phyloP scores from a whole-genome alignment of 2,797 vertebrate species.

The Toxotes lorentzi region DNA sequence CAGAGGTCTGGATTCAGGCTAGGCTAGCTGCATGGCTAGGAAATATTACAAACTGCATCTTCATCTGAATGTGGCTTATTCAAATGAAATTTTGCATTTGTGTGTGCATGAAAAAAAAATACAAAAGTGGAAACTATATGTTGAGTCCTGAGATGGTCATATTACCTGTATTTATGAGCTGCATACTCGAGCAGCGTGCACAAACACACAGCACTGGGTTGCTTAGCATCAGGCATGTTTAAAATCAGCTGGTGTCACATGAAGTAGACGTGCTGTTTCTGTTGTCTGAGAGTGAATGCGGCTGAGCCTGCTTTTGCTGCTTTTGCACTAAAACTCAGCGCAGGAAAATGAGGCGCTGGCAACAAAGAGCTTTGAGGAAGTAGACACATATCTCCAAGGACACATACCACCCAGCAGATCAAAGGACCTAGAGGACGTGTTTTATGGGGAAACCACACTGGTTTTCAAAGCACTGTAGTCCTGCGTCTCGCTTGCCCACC shows the following conservation, averaged over 20 bases:
- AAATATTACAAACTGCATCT: not conserved
- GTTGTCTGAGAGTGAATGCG: slow-evolving; percentile 55
- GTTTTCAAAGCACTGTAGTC: slow-evolving; percentile 80
- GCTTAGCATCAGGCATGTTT: slow-evolving; percentile 41
- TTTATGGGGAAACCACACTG: slow-evolving; percentile 83
- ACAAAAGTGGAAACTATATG: not conserved
- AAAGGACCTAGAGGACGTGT: slow-evolving; percentile 81
- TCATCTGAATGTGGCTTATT: not conserved
- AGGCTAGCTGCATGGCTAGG: not conserved
- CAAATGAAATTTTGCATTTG: not conserved
- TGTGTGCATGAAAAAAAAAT: not conserved
- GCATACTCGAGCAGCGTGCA: not conserved
- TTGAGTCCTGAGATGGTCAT: not conserved
- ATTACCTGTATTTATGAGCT: slow-evolving; percentile 20
- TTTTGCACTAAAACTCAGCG: slow-evolving; percentile 62
- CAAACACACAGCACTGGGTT: not conserved
- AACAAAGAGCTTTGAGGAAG: slow-evolving; percentile 82
- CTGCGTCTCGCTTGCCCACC: slow-evolving; percentile 73
- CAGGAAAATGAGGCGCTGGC: slow-evolving; percentile 76
- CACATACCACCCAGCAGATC: slow-evolving; percentile 84
- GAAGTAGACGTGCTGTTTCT: slow-evolving; percentile 41
- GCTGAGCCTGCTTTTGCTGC: slow-evolving; percentile 65
- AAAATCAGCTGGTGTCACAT: slow-evolving; percentile 58
- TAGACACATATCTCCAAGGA: slow-evolving; percentile 84
- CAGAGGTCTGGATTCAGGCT: not conserved